Percentiles rank a stretch among this genome's conserved stretches.
These are phyloP conservation scores for Peromyscus aztecus DNA, from an alignment of 2,797 vertebrate species.

Conservation along the genomic window DNA sequence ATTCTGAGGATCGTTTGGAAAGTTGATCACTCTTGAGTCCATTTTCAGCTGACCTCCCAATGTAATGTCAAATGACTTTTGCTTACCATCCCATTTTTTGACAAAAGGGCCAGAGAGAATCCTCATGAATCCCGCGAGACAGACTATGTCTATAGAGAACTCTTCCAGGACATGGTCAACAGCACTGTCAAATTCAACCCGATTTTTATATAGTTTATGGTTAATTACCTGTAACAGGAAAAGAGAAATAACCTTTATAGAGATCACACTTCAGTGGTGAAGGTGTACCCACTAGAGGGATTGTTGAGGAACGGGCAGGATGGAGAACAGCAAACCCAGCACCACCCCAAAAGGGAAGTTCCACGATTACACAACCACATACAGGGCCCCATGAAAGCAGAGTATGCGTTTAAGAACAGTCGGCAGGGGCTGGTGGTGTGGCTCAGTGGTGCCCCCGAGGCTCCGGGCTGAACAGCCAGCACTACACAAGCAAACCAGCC, in stretches of 20 bases:
- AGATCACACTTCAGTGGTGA: not conserved
- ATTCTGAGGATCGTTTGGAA: not conserved
- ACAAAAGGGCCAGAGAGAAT: constrained; percentile 96
- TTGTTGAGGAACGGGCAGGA: not conserved
- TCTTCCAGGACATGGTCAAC: constrained; percentile 93
- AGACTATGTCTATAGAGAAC: constrained; percentile 93
- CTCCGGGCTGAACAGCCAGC: no score
- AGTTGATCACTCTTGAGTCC: not conserved
- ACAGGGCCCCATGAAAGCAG: not conserved
- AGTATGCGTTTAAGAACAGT: not conserved
- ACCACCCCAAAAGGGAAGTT: not conserved
- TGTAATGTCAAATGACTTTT: not conserved
- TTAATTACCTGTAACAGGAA: constrained; percentile 92
- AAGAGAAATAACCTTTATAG: not conserved
- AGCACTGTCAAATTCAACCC: constrained; percentile 93
- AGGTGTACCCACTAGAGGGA: not conserved
- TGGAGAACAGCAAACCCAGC: not conserved
- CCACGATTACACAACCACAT: not conserved
- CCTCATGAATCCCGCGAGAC: constrained; percentile 98
- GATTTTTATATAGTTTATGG: constrained; percentile 94
- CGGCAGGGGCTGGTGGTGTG: not conserved
- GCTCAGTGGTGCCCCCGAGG: not conserved
- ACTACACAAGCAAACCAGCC: not conserved
- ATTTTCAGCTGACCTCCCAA: not conserved
- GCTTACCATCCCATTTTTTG: constrained; percentile 95